Percentiles rank a stretch among this genome's conserved stretches.
Conservation (phyloP, 1,140 invertebrate species). For the Drosophila asahinai region DNA sequence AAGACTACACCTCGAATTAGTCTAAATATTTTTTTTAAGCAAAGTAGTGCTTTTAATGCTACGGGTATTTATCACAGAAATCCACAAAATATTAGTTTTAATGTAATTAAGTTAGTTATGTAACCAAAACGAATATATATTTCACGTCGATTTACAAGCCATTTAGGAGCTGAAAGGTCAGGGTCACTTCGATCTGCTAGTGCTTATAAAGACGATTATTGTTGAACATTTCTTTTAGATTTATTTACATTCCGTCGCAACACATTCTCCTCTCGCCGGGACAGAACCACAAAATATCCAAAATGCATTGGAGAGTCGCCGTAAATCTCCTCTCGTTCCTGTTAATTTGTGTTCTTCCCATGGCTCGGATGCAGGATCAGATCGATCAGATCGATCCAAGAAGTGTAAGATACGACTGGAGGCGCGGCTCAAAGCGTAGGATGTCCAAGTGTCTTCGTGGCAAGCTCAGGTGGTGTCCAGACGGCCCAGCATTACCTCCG, state of each 20-base stretch:
- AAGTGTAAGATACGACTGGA: too few species aligned
- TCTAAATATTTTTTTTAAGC: neutral
- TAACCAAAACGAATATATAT: neutral
- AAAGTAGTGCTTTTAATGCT: neutral
- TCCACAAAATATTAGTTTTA: neutral
- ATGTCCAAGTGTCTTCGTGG: too few species aligned
- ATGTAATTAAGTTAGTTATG: too few species aligned
- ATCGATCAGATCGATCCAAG: too few species aligned
- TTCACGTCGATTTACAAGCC: neutral
- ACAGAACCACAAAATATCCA: neutral
- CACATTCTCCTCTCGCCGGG: neutral
- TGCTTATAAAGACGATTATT: neutral
- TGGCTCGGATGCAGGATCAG: neutral
- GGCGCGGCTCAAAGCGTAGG: too few species aligned
- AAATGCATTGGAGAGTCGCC: neutral
- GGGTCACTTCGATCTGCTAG: too few species aligned
- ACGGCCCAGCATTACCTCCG: too few species aligned
- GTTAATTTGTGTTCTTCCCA: neutral
- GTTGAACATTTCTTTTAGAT: neutral
- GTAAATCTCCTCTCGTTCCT: neutral
- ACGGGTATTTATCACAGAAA: neutral
- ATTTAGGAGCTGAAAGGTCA: neutral
- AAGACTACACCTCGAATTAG: neutral
- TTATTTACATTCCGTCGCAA: too few species aligned
- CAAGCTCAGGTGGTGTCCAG: too few species aligned